Percentiles rank a stretch among this genome's conserved stretches.
Evolutionary conservation across 2,888 invertebrate genomes (phyloP).

Genomic region (Parnassius apollo): DNA sequence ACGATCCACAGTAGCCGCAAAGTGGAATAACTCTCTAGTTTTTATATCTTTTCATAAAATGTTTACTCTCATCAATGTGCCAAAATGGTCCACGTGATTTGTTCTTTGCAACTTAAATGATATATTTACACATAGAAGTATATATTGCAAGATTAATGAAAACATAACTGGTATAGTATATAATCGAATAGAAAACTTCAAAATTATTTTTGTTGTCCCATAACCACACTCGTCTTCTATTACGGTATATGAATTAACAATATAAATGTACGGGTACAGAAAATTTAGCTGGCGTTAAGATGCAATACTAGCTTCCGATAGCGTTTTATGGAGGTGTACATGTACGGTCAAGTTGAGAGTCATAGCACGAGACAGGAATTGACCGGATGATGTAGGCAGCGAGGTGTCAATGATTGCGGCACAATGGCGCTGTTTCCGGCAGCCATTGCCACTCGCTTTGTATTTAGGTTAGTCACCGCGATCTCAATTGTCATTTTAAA

Average conservation of each 20-base stretch:
- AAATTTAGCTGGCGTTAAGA: slow-evolving; percentile 2
- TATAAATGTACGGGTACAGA: neutral
- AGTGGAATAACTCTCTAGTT: slow-evolving; percentile 71
- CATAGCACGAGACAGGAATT: slow-evolving; percentile 58
- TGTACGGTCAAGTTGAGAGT: slow-evolving; percentile 35
- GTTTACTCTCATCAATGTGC: slow-evolving; percentile 63
- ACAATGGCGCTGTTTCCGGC: slow-evolving; percentile 76
- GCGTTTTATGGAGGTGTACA: slow-evolving; percentile 20
- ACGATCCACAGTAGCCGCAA: slow-evolving; percentile 64
- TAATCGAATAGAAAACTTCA: too few relatives aligned
- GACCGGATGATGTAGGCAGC: slow-evolving; percentile 69
- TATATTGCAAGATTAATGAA: too few relatives aligned
- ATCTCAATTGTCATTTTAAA: slow-evolving; percentile 73
- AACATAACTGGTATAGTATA: too few relatives aligned
- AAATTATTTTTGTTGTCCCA: neutral
- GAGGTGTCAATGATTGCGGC: slow-evolving; percentile 79
- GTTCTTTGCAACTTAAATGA: slow-evolving; percentile 30
- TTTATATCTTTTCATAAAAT: slow-evolving; percentile 60
- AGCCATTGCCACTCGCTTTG: slow-evolving; percentile 66
- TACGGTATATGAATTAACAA: neutral
- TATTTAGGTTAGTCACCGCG: slow-evolving; percentile 80
- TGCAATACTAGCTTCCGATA: slow-evolving; percentile 1
- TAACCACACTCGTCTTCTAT: neutral
- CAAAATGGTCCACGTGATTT: slow-evolving; percentile 46
- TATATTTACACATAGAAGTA: neutral